Conservation (phyloP, 2,797 vertebrate species). For the Bufotes viridis region DNA sequence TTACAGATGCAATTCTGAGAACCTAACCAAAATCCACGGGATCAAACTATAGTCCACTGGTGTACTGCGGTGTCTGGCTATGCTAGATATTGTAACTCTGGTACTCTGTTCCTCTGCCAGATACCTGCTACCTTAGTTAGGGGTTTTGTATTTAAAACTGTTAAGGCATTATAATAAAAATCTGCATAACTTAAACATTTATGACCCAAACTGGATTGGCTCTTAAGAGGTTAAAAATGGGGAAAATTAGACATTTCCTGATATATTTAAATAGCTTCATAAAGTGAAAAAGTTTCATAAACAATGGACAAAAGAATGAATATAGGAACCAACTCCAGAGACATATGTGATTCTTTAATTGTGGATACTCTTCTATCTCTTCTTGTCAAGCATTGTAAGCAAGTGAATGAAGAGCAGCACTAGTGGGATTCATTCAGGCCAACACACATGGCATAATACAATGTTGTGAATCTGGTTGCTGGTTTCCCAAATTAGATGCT, state of each 20-base stretch:
- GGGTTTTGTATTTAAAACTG: too few species aligned
- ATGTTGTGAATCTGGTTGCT: conserved; percentile 16
- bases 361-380: conserved; percentile 4
- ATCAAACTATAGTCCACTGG: too few species aligned
- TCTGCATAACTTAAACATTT: too few species aligned
- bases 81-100: too few species aligned
- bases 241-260: neutral
- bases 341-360: conserved; percentile 8
- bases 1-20: too few species aligned
- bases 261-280: neutral
- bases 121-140: too few species aligned
- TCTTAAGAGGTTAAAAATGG: neutral
- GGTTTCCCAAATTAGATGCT: conserved; percentile 13
- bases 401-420: conserved; percentile 27
- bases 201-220: too few species aligned
- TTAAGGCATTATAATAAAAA: too few species aligned
- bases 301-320: neutral
- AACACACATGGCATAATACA: conserved; percentile 19
- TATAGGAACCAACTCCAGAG: neutral
- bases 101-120: too few species aligned
- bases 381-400: conserved; percentile 19
- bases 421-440: conserved; percentile 20
- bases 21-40: too few species aligned
- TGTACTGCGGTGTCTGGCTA: too few species aligned
- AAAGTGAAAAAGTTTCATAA: neutral